Conservation (phyloP, 1,140 invertebrate genomes). For the Periplaneta americana region DNA sequence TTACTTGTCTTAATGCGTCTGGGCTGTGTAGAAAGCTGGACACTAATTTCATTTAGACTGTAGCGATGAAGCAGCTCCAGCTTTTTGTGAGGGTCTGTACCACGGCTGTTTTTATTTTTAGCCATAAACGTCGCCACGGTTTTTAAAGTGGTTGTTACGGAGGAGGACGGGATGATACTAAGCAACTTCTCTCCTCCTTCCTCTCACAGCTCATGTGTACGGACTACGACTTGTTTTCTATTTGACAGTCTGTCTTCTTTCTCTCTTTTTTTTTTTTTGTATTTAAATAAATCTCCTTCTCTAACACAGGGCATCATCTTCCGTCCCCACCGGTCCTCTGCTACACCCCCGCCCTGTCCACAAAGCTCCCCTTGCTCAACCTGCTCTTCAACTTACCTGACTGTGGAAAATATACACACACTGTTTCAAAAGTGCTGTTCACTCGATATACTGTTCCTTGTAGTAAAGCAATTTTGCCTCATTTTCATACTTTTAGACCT, state of each 20-base stretch:
- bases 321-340: not conserved
- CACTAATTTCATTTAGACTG: not conserved
- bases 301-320: not conserved
- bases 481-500: too few relatives aligned
- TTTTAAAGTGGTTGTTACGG: constrained; percentile 2
- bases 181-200: not conserved
- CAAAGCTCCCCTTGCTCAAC: not conserved
- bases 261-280: not conserved
- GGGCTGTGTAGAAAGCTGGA: not conserved
- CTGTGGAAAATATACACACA: not conserved
- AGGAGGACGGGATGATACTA: not conserved
- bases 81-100: not conserved
- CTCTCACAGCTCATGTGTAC: not conserved
- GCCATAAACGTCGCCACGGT: constrained; percentile 4
- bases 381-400: not conserved
- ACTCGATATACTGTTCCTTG: too few relatives aligned
- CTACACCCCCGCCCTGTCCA: not conserved
- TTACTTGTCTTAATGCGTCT: not conserved
- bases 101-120: not conserved
- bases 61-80: not conserved
- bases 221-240: not conserved
- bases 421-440: too few relatives aligned
- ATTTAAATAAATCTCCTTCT: not conserved
- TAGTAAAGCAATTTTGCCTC: too few relatives aligned
- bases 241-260: not conserved